phyloP scores from a whole-genome alignment of 2,797 vertebrate genomes.

The Sebastes cheni region DNA sequence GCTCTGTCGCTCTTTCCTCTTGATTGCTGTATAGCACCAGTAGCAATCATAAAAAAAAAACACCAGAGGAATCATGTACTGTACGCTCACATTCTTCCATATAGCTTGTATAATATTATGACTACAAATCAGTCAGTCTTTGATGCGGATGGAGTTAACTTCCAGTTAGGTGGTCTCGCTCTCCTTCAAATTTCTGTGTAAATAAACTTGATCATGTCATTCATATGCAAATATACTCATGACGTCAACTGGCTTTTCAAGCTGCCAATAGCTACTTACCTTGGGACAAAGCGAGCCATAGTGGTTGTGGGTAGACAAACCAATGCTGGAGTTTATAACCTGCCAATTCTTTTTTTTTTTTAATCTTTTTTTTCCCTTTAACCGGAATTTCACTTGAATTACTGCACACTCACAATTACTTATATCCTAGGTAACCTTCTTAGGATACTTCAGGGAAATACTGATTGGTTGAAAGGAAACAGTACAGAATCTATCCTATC shows the following conservation, averaged over 20 bases:
- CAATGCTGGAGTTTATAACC: slow-evolving; percentile 11
- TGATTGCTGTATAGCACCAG: slow-evolving; percentile 22
- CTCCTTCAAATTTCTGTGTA: slow-evolving; percentile 25
- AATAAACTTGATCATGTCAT: slow-evolving; percentile 54
- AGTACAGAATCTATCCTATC: background rate
- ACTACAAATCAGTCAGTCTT: slow-evolving; percentile 34
- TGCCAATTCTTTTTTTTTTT: slow-evolving; percentile 12
- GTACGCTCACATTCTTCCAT: background rate
- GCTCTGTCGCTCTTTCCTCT: slow-evolving; percentile 14
- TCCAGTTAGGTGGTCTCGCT: slow-evolving; percentile 41
- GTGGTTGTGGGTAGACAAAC: slow-evolving; percentile 11
- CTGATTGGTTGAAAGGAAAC: background rate
- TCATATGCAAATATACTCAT: slow-evolving; percentile 60
- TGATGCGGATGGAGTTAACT: slow-evolving; percentile 9
- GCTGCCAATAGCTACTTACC: slow-evolving; percentile 45
- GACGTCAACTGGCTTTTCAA: slow-evolving; percentile 52
- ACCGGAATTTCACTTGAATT: slow-evolving; percentile 16
- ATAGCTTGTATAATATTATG: slow-evolving; percentile 12
- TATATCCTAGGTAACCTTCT: slow-evolving; percentile 4
- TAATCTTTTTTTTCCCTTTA: background rate
- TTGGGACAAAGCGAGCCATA: slow-evolving; percentile 19
- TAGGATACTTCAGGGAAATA: background rate
- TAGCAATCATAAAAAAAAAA: slow-evolving; percentile 12
- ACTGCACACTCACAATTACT: slow-evolving; percentile 15
- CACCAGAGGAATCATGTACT: background rate